A percentile compares a stretch with the other conserved stretches of the same genome.
phyloP scores from a whole-genome alignment of 1,140 invertebrate species.

The Achatina immaculata region DNA sequence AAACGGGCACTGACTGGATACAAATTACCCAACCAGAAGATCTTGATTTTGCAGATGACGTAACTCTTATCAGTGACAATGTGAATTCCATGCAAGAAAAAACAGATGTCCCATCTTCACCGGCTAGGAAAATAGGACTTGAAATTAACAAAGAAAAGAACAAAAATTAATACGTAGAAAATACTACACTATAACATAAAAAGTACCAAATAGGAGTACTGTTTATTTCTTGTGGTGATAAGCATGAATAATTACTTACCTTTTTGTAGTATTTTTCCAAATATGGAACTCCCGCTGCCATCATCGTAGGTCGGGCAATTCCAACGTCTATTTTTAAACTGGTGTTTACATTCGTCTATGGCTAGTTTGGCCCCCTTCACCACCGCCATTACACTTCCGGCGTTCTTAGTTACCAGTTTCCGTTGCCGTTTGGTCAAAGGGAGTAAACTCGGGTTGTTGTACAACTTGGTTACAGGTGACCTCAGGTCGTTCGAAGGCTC shows the following conservation, averaged over 20 bases:
- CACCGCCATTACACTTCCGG: slow-evolving; percentile 67
- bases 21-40: too few relatives aligned
- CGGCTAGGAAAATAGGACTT: too few relatives aligned
- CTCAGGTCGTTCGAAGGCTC: slow-evolving; percentile 59
- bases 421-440: slow-evolving; percentile 67
- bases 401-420: slow-evolving; percentile 64
- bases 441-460: slow-evolving; percentile 61
- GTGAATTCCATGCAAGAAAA: too few relatives aligned
- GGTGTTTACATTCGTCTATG: slow-evolving; percentile 69
- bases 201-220: too few relatives aligned
- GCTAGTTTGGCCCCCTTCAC: slow-evolving; percentile 66
- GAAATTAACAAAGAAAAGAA: too few relatives aligned
- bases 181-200: too few relatives aligned
- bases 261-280: slow-evolving; percentile 68
- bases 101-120: too few relatives aligned
- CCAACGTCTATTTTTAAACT: slow-evolving; percentile 69
- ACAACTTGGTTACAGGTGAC: slow-evolving; percentile 54
- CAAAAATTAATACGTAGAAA: too few relatives aligned
- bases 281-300: slow-evolving; percentile 59
- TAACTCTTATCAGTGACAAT: too few relatives aligned
- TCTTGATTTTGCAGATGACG: too few relatives aligned
- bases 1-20: too few relatives aligned
- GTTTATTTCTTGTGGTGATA: too few relatives aligned
- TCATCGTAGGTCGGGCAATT: slow-evolving; percentile 68
- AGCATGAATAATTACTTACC: slow-evolving; percentile 60